phyloP scores from a whole-genome alignment of 2,113 vertebrate species.

The Lucifuga dentata region DNA sequence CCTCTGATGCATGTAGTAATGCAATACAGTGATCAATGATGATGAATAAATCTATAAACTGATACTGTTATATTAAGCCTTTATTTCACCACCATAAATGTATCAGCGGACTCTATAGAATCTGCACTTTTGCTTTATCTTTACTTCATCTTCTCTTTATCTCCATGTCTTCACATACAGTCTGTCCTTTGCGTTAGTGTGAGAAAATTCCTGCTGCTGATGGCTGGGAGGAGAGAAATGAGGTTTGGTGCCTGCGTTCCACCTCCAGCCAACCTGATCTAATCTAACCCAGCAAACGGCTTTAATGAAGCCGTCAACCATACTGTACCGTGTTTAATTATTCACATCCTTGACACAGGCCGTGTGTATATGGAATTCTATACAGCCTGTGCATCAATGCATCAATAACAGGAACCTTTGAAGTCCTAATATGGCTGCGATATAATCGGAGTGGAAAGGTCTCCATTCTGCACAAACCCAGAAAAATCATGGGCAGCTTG shows the following conservation, averaged over 20 bases:
- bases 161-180: background rate
- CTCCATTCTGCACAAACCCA: background rate
- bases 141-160: background rate
- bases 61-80: background rate
- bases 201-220: background rate
- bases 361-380: background rate
- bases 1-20: background rate
- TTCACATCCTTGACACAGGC: slow-evolving; percentile 21
- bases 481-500: background rate
- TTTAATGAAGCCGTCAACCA: slow-evolving; percentile 58
- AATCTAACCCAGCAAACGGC: slow-evolving; percentile 13
- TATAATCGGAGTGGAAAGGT: slow-evolving; percentile 6
- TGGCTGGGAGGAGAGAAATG: background rate
- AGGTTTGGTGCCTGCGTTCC: background rate
- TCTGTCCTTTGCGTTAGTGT: too few relatives aligned
- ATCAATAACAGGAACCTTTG: slow-evolving; percentile 7
- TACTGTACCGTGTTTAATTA: slow-evolving; percentile 27
- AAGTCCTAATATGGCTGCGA: slow-evolving; percentile 38
- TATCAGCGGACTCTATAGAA: background rate
- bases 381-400: background rate
- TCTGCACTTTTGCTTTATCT: background rate
- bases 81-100: background rate
- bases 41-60: background rate
- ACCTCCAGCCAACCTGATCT: slow-evolving; percentile 14
- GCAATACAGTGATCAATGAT: background rate